phyloP scores from a whole-genome alignment of 1,140 invertebrate species.

The Nilaparvata lugens region DNA sequence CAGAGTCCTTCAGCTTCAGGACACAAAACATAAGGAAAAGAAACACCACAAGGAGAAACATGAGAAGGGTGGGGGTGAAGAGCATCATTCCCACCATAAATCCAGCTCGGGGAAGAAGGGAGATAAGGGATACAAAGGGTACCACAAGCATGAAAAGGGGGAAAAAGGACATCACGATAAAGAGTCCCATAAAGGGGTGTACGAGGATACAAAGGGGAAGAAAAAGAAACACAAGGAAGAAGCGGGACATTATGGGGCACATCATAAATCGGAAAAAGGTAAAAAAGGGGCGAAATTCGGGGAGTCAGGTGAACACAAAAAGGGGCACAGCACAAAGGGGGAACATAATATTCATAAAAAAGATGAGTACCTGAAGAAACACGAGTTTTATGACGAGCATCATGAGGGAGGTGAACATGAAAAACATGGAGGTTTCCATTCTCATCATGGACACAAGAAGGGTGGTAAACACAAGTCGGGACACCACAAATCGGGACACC shows the following conservation, averaged over 20 bases:
- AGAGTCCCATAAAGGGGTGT: constrained; percentile 32
- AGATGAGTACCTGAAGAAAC: constrained; percentile 61
- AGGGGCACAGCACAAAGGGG: constrained; percentile 60
- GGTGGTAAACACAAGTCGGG: constrained; percentile 38
- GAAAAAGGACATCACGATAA: constrained; percentile 36
- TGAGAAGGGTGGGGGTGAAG: constrained; percentile 30
- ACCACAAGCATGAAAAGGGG: constrained; percentile 34
- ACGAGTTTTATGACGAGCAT: constrained; percentile 61
- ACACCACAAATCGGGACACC: constrained; percentile 39
- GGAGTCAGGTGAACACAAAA: constrained; percentile 54
- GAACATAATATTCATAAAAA: constrained; percentile 62
- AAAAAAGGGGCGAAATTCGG: constrained; percentile 39
- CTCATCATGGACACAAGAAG: constrained; percentile 43
- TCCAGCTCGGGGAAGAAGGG: constrained; percentile 30
- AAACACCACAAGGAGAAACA: constrained; percentile 18
- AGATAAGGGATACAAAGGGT: constrained; percentile 35
- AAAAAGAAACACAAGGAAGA: constrained; percentile 35
- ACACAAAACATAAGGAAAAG: constrained; percentile 10
- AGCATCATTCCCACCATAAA: constrained; percentile 31
- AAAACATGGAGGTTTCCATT: constrained; percentile 48
- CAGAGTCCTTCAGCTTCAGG: constrained; percentile 6
- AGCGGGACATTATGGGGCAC: constrained; percentile 34
- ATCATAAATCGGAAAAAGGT: constrained; percentile 32
- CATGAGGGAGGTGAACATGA: constrained; percentile 54
- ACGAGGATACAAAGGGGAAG: constrained; percentile 32